Evolutionary conservation across 2,797 vertebrate species (phyloP).

Genomic region (Mareca penelope): DNA sequence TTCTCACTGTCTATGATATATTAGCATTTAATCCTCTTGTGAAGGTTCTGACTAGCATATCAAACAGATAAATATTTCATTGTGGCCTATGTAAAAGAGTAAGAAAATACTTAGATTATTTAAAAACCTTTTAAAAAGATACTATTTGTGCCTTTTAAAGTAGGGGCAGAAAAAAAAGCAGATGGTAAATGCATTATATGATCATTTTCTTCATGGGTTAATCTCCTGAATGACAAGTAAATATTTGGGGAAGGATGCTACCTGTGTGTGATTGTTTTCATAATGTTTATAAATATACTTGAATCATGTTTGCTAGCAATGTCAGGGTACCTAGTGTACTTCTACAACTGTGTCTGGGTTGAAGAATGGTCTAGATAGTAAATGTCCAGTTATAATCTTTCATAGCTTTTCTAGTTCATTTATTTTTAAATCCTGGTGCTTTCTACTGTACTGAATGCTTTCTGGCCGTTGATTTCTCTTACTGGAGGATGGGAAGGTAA

Average conservation of each 20-base stretch:
- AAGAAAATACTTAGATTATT: background rate
- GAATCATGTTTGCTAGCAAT: background rate
- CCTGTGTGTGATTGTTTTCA: background rate
- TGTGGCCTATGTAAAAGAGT: background rate
- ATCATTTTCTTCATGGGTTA: background rate
- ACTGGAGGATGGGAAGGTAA: conserved; percentile 42
- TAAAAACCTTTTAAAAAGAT: background rate
- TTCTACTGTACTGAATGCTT: conserved; percentile 26
- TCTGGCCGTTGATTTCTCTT: conserved; percentile 37
- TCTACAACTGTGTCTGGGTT: background rate
- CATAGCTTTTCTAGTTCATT: background rate
- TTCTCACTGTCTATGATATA: background rate
- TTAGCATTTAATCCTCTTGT: background rate
- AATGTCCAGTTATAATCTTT: background rate
- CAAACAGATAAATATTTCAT: background rate
- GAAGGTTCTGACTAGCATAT: background rate
- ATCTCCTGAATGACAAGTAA: background rate
- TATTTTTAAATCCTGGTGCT: conserved; percentile 33
- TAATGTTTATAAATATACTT: background rate
- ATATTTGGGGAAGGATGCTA: background rate
- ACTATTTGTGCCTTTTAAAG: background rate
- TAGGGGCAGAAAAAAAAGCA: background rate
- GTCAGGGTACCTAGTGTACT: background rate
- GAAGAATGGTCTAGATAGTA: background rate
- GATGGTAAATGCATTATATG: background rate